phyloP scores from a whole-genome alignment of 2,888 invertebrate genomes.

The Phengaris arion region DNA sequence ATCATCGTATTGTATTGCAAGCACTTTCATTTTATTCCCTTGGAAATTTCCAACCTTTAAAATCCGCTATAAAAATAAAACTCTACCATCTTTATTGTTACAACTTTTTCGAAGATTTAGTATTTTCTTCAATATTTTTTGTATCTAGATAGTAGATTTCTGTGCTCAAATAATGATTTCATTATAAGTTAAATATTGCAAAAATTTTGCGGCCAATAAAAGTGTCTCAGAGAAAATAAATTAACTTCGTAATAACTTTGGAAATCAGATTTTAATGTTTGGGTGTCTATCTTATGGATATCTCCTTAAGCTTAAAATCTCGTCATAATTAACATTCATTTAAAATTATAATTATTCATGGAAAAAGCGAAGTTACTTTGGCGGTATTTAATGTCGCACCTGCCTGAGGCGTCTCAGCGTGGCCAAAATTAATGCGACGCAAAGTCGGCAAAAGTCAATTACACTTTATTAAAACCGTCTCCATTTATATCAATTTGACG shows the following conservation, averaged over 20 bases:
- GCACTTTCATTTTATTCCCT: slow-evolving; percentile 25
- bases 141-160: background rate
- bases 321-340: slow-evolving; percentile 75
- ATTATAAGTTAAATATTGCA: background rate
- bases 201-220: background rate
- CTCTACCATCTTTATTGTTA: background rate
- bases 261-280: slow-evolving; percentile 39
- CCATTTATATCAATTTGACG: slow-evolving; percentile 80
- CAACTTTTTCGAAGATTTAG: background rate
- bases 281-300: slow-evolving; percentile 41
- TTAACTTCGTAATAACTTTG: slow-evolving; percentile 12
- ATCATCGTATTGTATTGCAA: slow-evolving; percentile 19
- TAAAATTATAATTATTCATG: slow-evolving; percentile 74
- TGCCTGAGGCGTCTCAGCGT: slow-evolving; percentile 76
- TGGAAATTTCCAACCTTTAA: slow-evolving; percentile 23
- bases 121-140: background rate
- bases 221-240: background rate
- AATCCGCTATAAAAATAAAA: slow-evolving; percentile 15
- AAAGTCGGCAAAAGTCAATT: slow-evolving; percentile 80
- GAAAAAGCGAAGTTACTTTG: slow-evolving; percentile 66
- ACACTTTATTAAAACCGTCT: slow-evolving; percentile 80
- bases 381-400: slow-evolving; percentile 74
- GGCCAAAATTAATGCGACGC: slow-evolving; percentile 78
- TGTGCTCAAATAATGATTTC: background rate
- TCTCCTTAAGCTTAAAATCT: slow-evolving; percentile 60